Base-by-base conservation (phyloP, 2,113 vertebrate species). In the Bettongia penicillata region DNA sequence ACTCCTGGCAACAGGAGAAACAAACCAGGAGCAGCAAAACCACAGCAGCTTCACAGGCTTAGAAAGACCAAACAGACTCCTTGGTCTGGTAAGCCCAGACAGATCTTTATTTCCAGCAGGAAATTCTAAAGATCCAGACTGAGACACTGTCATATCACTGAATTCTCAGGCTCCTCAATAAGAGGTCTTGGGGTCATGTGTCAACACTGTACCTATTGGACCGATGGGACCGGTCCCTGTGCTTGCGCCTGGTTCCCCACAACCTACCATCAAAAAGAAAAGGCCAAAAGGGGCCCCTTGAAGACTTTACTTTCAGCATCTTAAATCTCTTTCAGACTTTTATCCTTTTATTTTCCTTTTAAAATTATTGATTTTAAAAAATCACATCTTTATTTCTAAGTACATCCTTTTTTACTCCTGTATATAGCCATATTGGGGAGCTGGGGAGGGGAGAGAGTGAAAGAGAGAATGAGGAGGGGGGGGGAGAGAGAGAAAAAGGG, bases 1-100 rank as follows among this genome's bases (percentile, higher is more conserved):
- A 97, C 95, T 98, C 93, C 77, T 95, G 97, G 97, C 96, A 96
- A 95, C 96, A 91, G 93, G 95, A 96, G 97, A 95, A 94, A 96
- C 97, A 84, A 84, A 84, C 68, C 68, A 22, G 22, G n/a, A 84
- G 23, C 68, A 84, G 97, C 95, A 94, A 97, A 98, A 97, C 98
- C 98, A 92, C 97, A 98, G 97, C 94, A 96, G 96, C 96, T 97
- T 97, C 97, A 97, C 94, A 96, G 96, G 97, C 98, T 95, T 93
- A 97, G 97, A 97, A 96, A 94, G 96, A 98, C 97, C 95, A 93
- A 96, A 95, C 89, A 24, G 53, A 94, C 93, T 93, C 53, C 25
- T 96, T 94, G 95, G 91, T 93, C 94, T 97, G 94, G 97, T 95
- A 95, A 97, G 93, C 95, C 94, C 96, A 94, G 94, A 96, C 12